These are phyloP conservation scores for Forbesichthys papilliferus DNA, from an alignment of 2,113 vertebrate species.

Conservation along the genomic window DNA sequence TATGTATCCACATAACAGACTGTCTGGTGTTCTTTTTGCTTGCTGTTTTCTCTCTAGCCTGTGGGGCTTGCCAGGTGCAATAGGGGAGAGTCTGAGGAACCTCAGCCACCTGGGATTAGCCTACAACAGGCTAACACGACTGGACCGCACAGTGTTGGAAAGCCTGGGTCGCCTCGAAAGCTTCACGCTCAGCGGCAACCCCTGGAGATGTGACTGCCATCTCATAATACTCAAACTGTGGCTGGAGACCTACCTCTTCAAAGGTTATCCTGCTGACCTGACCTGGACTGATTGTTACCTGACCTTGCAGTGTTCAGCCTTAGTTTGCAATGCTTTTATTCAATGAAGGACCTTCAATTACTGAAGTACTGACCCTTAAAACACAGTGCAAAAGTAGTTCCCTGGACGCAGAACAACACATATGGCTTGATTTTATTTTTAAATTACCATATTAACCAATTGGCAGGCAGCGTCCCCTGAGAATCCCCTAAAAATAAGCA, in stretches of 20 bases:
- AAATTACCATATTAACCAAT: neutral
- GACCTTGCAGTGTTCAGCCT: neutral
- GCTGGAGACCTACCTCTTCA: conserved; percentile 93
- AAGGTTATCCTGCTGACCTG: conserved; percentile 77
- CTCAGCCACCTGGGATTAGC: conserved; percentile 85
- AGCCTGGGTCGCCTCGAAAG: conserved; percentile 83
- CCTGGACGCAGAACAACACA: neutral
- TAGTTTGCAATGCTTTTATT: neutral
- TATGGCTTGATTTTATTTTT: neutral
- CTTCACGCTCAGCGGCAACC: conserved; percentile 85
- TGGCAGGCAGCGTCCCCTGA: neutral
- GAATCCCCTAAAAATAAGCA: neutral
- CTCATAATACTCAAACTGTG: conserved; percentile 92
- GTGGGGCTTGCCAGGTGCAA: conserved; percentile 78
- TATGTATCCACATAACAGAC: neutral
- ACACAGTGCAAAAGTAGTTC: conserved; percentile 1
- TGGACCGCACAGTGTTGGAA: conserved; percentile 86
- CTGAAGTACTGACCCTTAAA: conserved; percentile 12
- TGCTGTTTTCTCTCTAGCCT: conserved; percentile 62
- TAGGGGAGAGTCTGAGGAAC: conserved; percentile 84
- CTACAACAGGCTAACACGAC: conserved; percentile 84
- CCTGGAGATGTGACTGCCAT: conserved; percentile 93
- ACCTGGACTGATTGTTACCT: neutral
- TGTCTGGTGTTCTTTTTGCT: neutral
- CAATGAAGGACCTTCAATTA: conserved; percentile 9